Evolutionary conservation across 2,113 vertebrate genomes (phyloP).

Genomic region (Parotia lawesii): DNA sequence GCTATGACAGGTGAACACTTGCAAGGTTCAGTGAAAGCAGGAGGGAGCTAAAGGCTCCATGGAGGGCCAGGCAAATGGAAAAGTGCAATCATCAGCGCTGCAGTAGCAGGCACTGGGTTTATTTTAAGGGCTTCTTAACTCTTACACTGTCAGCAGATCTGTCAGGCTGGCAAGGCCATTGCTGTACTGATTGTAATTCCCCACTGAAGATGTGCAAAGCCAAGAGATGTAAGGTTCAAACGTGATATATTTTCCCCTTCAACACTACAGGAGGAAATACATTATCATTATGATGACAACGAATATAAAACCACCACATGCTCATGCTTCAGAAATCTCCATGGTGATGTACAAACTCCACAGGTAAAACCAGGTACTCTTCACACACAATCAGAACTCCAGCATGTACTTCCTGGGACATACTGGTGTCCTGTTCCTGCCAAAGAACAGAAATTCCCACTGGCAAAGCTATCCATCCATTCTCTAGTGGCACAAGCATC

Average conservation of each 20-base stretch:
- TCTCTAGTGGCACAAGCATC: background rate
- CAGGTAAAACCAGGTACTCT: background rate
- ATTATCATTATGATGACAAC: background rate
- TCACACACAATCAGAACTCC: background rate
- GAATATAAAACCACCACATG: background rate
- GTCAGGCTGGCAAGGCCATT: background rate
- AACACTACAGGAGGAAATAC: background rate
- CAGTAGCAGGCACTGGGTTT: background rate
- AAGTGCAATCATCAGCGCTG: background rate
- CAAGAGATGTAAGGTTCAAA: background rate
- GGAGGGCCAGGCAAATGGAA: background rate
- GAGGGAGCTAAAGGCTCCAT: background rate
- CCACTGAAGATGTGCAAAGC: background rate
- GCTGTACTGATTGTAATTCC: background rate
- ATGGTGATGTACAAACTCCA: background rate
- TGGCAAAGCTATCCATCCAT: background rate
- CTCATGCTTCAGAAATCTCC: background rate
- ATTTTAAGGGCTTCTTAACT: slow-evolving; percentile 24
- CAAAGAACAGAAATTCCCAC: background rate
- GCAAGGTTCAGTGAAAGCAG: background rate
- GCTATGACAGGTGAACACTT: background rate
- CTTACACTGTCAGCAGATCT: slow-evolving; percentile 16
- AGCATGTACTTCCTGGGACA: background rate
- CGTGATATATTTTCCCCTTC: background rate
- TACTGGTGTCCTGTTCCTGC: background rate